Evolutionary conservation across 2,888 invertebrate genomes (phyloP), one percentile per base, ranked within the genome.

Genomic region (Rhyacophila evoluta): DNA sequence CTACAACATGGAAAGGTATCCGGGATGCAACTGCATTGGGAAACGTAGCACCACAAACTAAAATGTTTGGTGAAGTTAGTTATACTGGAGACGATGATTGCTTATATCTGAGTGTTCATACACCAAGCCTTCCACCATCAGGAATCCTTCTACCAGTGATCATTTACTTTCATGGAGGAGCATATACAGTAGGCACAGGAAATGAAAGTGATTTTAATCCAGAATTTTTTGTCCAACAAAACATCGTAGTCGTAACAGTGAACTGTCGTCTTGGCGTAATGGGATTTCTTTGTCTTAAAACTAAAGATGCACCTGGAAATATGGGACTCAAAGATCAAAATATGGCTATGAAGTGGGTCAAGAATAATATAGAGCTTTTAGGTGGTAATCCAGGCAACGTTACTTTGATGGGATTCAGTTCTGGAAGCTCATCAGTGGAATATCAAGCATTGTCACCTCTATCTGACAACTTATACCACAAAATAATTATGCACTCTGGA

Each of bases 121-220:
- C 86, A 0, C 89, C 89, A 1, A 83, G 84, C 38, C 79, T 87
- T 8, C 82, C 84, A 6, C 74, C 83, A 1, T 81, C 72, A 0
- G 88, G 87, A 77, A 84, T 85, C 15, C 81, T 86, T 3, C 29
- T 82, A 8, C 89, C 90, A 0, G 88, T 90, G 0, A 88, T 90
- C 86, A 87, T 89, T 0, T 89, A 85, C 81, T 85, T 91, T 1
- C 91, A 91, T 36, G 90, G 91, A 0, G 91, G 91, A 0, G 89
- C 87, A 4, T 91, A 89, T 41, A 87, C 88, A 0, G 84, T 86
- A 0, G 91, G 91, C 0, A 87, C 88, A 0, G 88, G 89, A 0
- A 88, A 87, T 0, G 84, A 83, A 27, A 87, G 89, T 80, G 87
- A 87, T 80, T 83, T 83, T 19, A 89, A 90, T 0, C 89, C 91